Evolutionary conservation across 2,888 invertebrate genomes (phyloP).

Genomic region (Microplitis manilae): DNA sequence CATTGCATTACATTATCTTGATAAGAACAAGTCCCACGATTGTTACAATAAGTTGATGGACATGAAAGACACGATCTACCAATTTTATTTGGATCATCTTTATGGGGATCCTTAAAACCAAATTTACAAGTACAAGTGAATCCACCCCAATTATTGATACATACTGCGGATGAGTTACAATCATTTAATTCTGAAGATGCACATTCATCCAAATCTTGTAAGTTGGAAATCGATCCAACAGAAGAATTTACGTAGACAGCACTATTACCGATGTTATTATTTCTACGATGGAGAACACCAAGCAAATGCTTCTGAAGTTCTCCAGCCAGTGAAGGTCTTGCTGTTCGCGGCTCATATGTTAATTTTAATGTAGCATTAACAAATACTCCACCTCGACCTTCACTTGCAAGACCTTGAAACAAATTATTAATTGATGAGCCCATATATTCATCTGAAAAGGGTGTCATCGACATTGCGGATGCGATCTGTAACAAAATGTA

Average conservation of each 20-base stretch:
- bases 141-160: conserved; percentile 88
- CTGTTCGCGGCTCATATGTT: conserved; percentile 75
- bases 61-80: conserved; percentile 87
- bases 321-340: conserved; percentile 78
- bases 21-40: conserved; percentile 88
- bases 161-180: conserved; percentile 84
- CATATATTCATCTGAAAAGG: conserved; percentile 89
- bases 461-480: conserved; percentile 93
- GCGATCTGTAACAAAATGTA: conserved; percentile 78
- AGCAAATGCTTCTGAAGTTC: conserved; percentile 89
- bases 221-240: conserved; percentile 83
- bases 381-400: conserved; percentile 83
- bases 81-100: conserved; percentile 77
- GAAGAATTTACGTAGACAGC: conserved; percentile 88
- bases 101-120: conserved; percentile 84
- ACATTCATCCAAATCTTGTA: conserved; percentile 91
- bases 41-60: conserved; percentile 84
- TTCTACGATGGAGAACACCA: conserved; percentile 85
- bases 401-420: conserved; percentile 80
- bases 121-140: conserved; percentile 84
- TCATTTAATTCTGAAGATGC: conserved; percentile 86
- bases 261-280: conserved; percentile 91
- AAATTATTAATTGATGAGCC: conserved; percentile 86
- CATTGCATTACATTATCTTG: conserved; percentile 82
- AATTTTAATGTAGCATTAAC: conserved; percentile 86